These are phyloP conservation scores for Melanotaenia trifasciata DNA, from an alignment of 2,797 vertebrate species.

Conservation along the genomic window DNA sequence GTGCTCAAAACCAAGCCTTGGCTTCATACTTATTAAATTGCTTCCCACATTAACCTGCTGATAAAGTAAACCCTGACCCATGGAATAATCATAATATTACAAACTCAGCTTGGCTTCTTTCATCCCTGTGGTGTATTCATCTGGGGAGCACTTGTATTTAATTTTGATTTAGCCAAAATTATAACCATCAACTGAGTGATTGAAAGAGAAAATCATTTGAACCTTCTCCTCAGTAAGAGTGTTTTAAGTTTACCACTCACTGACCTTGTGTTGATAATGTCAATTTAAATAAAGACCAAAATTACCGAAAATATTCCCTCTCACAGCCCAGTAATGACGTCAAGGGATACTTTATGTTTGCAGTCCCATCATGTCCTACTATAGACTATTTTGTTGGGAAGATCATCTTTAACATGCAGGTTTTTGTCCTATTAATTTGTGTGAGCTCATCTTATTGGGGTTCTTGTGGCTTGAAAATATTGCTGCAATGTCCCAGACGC, in stretches of 20 bases:
- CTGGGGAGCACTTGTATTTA: conserved; percentile 66
- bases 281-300: conserved; percentile 58
- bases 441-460: conserved; percentile 39
- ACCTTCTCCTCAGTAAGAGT: conserved; percentile 47
- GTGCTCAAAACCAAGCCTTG: conserved; percentile 48
- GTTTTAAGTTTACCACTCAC: conserved; percentile 58
- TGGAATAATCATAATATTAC: conserved; percentile 68
- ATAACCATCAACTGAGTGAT: conserved; percentile 46
- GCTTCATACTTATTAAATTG: conserved; percentile 69
- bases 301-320: conserved; percentile 49
- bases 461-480: conserved; percentile 54
- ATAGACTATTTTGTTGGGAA: background rate
- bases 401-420: conserved; percentile 13
- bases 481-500: conserved; percentile 45
- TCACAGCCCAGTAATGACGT: conserved; percentile 30
- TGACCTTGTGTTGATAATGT: conserved; percentile 58
- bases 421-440: conserved; percentile 52
- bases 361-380: conserved; percentile 6
- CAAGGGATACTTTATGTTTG: conserved; percentile 22
- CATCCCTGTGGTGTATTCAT: conserved; percentile 63
- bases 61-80: conserved; percentile 73
- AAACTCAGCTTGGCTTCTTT: conserved; percentile 63
- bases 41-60: conserved; percentile 68
- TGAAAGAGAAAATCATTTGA: conserved; percentile 48
- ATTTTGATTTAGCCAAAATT: conserved; percentile 65